phyloP scores from a whole-genome alignment of 2,888 invertebrate species.

The Cetonia aurata region DNA sequence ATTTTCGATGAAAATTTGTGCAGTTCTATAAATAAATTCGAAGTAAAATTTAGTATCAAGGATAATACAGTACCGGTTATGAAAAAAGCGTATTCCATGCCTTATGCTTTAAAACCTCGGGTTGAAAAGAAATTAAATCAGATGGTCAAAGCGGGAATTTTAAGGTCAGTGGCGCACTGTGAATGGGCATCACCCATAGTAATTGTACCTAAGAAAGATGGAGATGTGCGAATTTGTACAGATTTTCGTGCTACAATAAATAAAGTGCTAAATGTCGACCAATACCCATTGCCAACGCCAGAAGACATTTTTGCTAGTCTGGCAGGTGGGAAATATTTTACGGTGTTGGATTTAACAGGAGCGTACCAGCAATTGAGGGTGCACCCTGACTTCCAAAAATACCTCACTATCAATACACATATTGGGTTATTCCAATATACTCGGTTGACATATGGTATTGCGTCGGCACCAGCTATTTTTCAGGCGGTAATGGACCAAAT shows the following conservation, averaged over 20 bases:
- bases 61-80: constrained; percentile 44
- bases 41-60: constrained; percentile 5
- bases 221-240: neutral
- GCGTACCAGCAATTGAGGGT: constrained; percentile 53
- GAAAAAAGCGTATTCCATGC: constrained; percentile 51
- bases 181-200: constrained; percentile 56
- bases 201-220: constrained; percentile 48
- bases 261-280: constrained; percentile 52
- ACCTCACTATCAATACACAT: constrained; percentile 55
- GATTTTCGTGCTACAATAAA: constrained; percentile 53
- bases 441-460: constrained; percentile 53
- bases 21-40: constrained; percentile 27
- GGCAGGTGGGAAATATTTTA: constrained; percentile 46
- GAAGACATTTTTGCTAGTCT: constrained; percentile 57
- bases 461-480: constrained; percentile 52
- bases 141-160: constrained; percentile 47
- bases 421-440: constrained; percentile 51
- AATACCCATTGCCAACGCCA: constrained; percentile 56
- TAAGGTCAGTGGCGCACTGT: constrained; percentile 48
- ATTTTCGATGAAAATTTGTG: constrained; percentile 34
- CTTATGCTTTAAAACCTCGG: constrained; percentile 46
- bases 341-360: constrained; percentile 48
- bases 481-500: constrained; percentile 47
- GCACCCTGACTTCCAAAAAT: constrained; percentile 48
- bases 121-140: constrained; percentile 50